phyloP scores from a whole-genome alignment of 2,888 invertebrate genomes.

The Acleris literana region DNA sequence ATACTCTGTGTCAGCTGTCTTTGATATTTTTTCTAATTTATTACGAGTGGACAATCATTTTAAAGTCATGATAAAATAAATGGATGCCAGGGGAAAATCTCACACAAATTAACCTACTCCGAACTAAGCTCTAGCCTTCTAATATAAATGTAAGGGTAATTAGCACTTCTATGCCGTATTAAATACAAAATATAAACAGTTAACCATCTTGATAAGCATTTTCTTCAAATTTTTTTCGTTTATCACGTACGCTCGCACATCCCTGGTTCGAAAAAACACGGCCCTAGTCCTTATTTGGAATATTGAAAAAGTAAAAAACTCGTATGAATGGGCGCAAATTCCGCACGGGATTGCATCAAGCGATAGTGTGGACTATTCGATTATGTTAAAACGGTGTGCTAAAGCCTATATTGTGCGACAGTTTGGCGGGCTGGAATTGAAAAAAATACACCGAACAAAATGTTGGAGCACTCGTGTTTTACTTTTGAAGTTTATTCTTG shows the following conservation, averaged over 20 bases:
- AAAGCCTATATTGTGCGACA: slow-evolving; percentile 14
- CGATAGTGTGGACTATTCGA: slow-evolving; percentile 26
- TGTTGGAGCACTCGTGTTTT: neutral
- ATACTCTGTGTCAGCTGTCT: no score
- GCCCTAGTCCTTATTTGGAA: slow-evolving; percentile 21
- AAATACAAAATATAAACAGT: neutral
- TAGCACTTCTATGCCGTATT: no score
- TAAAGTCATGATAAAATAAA: no score
- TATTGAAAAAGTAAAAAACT: slow-evolving; percentile 29
- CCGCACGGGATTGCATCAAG: slow-evolving; percentile 23
- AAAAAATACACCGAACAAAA: neutral
- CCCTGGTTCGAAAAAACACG: slow-evolving; percentile 17
- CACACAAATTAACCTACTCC: no score
- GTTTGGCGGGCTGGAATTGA: neutral
- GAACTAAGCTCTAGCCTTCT: no score
- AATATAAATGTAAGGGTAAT: no score
- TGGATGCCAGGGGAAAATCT: no score
- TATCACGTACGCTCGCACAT: neutral
- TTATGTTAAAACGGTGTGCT: slow-evolving; percentile 21
- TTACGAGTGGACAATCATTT: no score
- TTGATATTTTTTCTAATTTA: no score
- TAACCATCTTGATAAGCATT: neutral
- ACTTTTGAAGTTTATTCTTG: neutral
- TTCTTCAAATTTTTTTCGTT: neutral
- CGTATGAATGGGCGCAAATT: slow-evolving; percentile 14